Evolutionary conservation across 2,797 vertebrate species (phyloP).

Genomic region (Acestrorhynchus altus): DNA sequence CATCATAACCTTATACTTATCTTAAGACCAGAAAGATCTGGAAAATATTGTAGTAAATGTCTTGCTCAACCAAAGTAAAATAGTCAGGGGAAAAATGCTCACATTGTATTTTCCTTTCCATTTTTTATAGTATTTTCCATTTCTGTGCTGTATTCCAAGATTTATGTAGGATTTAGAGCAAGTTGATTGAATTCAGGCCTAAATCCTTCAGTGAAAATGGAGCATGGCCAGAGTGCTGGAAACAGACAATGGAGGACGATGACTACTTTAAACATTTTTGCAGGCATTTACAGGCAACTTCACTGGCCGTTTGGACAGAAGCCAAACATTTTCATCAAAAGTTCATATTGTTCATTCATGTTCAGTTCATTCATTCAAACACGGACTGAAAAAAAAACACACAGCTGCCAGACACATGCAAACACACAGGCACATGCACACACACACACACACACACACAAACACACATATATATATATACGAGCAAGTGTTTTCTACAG

Average conservation of each 20-base stretch:
- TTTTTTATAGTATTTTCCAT: constrained; percentile 9
- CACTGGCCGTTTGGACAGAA: not conserved
- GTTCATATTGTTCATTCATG: constrained; percentile 22
- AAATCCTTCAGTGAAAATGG: constrained; percentile 34
- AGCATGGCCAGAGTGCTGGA: constrained; percentile 28
- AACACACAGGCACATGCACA: not conserved
- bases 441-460: not conserved
- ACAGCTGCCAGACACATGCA: not conserved
- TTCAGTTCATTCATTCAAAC: constrained; percentile 14
- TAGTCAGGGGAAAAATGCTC: not conserved
- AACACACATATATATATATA: constrained; percentile 4
- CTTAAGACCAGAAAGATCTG: too few species aligned
- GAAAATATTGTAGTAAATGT: not conserved
- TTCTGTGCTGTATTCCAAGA: not conserved
- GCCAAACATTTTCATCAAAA: constrained; percentile 19
- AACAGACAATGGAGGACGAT: constrained; percentile 14
- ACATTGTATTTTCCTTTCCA: not conserved
- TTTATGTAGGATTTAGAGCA: constrained; percentile 40
- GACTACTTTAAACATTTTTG: constrained; percentile 23
- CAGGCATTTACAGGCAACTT: constrained; percentile 16
- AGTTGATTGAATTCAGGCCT: constrained; percentile 43
- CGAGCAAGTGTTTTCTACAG: not conserved
- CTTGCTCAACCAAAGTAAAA: not conserved
- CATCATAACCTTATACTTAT: too few species aligned
- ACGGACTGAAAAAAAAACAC: constrained; percentile 7